Evolutionary conservation across 1,140 invertebrate species (phyloP).

Genomic region (Drosophila repleta): DNA sequence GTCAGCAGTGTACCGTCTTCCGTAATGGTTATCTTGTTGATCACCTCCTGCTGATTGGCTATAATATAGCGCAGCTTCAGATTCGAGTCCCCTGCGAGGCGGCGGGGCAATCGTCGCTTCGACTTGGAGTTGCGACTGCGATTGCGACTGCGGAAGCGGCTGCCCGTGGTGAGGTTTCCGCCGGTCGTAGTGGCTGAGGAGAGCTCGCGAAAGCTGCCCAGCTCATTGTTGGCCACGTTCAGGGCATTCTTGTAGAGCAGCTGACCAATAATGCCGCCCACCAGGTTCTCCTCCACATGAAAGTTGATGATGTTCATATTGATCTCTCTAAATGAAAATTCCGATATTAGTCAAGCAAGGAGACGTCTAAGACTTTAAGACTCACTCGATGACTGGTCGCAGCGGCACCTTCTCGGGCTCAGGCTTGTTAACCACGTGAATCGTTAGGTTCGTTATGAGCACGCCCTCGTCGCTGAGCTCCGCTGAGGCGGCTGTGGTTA

Average conservation of each 20-base stretch:
- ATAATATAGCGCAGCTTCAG: constrained; percentile 88
- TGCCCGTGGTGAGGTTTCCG: constrained; percentile 61
- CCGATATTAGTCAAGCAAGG: background rate
- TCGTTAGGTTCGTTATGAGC: constrained; percentile 91
- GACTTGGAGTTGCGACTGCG: constrained; percentile 58
- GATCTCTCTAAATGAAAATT: constrained; percentile 84
- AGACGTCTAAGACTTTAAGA: background rate
- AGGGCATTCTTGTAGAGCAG: constrained; percentile 87
- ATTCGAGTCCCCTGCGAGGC: constrained; percentile 60
- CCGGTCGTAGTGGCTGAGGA: constrained; percentile 12
- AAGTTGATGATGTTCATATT: constrained; percentile 89
- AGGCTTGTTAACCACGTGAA: constrained; percentile 91
- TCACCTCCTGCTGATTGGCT: constrained; percentile 91
- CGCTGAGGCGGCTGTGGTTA: constrained; percentile 56
- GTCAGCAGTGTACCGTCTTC: constrained; percentile 92
- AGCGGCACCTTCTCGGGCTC: constrained; percentile 86
- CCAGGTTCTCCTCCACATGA: constrained; percentile 90
- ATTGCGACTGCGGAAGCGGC: constrained; percentile 64
- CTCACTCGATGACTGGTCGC: constrained; percentile 88
- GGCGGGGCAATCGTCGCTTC: constrained; percentile 54
- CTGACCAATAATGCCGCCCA: constrained; percentile 90
- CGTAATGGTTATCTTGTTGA: constrained; percentile 90
- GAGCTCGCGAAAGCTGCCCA: constrained; percentile 66
- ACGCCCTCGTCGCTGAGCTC: constrained; percentile 85
- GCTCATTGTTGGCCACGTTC: constrained; percentile 74